Evolutionary conservation across 2,113 vertebrate species (phyloP).

Genomic region (Patagioenas fasciata): DNA sequence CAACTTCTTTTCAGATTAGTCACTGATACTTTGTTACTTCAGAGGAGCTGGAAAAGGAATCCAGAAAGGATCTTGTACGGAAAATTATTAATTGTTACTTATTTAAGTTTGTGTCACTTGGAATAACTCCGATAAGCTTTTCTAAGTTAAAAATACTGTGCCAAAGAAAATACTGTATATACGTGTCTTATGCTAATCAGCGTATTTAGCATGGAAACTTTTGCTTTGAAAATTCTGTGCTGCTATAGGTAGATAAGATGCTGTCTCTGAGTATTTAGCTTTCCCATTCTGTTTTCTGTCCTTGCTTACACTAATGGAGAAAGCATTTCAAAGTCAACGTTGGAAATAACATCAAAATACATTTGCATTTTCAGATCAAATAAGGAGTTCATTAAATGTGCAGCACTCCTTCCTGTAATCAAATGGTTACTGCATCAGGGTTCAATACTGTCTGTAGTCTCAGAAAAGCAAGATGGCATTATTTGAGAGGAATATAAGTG

Average conservation of each 20-base stretch:
- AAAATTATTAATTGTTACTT: background rate
- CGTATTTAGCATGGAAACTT: background rate
- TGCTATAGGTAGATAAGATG: background rate
- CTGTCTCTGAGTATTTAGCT: background rate
- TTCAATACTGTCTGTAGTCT: constrained; percentile 2
- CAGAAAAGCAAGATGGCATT: constrained; percentile 12
- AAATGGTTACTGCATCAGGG: background rate
- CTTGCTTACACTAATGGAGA: constrained; percentile 5
- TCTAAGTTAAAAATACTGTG: background rate
- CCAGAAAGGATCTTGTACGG: background rate
- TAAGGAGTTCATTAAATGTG: background rate
- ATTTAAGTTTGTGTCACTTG: background rate
- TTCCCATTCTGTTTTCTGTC: background rate
- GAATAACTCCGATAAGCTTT: background rate
- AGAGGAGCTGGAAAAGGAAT: background rate
- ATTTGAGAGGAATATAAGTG: constrained; percentile 38
- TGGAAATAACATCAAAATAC: constrained; percentile 41
- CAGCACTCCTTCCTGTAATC: constrained; percentile 19
- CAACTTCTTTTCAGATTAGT: background rate
- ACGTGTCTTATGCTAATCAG: background rate
- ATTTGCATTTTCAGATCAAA: constrained; percentile 50
- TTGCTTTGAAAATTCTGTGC: constrained; percentile 6
- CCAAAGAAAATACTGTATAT: background rate
- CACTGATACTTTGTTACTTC: background rate
- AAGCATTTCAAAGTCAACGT: background rate